Percentiles rank a stretch among this genome's conserved stretches.
Conservation (phyloP, 2,797 vertebrate species). For the Falco peregrinus region DNA sequence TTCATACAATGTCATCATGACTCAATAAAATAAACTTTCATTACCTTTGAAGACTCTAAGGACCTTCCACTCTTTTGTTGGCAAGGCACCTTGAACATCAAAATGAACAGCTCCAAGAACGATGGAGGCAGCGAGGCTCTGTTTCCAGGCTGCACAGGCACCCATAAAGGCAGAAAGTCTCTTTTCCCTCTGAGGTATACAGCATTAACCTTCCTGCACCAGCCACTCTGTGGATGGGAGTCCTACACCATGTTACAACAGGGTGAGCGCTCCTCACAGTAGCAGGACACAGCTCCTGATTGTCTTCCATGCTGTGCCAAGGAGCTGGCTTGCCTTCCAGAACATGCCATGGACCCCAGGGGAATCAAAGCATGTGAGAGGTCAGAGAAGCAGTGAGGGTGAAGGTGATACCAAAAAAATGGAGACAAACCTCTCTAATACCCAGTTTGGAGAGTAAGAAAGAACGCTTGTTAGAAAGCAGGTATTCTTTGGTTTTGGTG, state of each 20-base stretch:
- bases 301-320: not conserved
- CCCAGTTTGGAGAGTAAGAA: too few species aligned
- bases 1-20: not conserved
- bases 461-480: too few species aligned
- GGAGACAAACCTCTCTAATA: too few species aligned
- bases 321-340: not conserved
- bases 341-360: too few species aligned
- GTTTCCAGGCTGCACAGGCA: not conserved
- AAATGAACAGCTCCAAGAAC: not conserved
- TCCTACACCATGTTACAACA: not conserved
- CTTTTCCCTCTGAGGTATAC: not conserved
- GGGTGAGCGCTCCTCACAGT: accelerated
- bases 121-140: accelerated
- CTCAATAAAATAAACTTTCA: not conserved
- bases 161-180: not conserved
- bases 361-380: not conserved
- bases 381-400: not conserved
- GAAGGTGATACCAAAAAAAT: not conserved
- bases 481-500: too few species aligned
- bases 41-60: not conserved
- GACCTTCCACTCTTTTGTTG: not conserved
- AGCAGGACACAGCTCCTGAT: not conserved
- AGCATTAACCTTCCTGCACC: not conserved
- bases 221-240: too few species aligned
- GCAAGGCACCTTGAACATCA: not conserved